Percentiles rank a stretch among this genome's conserved stretches.
Evolutionary conservation across 2,888 invertebrate species (phyloP).

Genomic region (Bembecia ichneumoniformis): DNA sequence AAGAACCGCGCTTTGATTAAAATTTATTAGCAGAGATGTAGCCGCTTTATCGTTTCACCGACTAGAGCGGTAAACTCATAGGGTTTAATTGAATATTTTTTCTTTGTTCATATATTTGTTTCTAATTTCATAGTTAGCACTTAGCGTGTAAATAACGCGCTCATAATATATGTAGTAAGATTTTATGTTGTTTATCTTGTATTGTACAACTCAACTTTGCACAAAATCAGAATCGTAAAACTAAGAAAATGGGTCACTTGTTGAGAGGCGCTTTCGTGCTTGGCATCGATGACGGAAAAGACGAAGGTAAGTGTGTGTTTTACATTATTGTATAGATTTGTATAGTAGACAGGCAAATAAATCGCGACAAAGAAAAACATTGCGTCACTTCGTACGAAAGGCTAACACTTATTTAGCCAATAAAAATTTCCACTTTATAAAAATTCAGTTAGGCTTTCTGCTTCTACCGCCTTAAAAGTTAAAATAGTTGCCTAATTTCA

Average conservation of each 20-base stretch:
- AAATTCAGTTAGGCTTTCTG: too few species aligned
- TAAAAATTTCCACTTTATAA: too few species aligned
- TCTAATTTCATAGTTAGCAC: slow-evolving; percentile 5
- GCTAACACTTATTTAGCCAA: too few species aligned
- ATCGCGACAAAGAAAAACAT: too few species aligned
- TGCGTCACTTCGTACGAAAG: too few species aligned
- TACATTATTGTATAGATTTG: too few species aligned
- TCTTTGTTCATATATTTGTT: slow-evolving; percentile 16
- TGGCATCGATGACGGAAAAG: slow-evolving; percentile 41
- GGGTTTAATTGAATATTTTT: slow-evolving; percentile 14
- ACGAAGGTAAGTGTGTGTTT: slow-evolving; percentile 32
- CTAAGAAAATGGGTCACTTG: slow-evolving; percentile 51
- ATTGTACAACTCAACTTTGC: slow-evolving; percentile 41
- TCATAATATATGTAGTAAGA: slow-evolving; percentile 31
- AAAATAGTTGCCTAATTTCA: too few species aligned
- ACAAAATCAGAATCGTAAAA: slow-evolving; percentile 57
- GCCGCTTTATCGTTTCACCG: slow-evolving; percentile 49
- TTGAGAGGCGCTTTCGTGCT: slow-evolving; percentile 54
- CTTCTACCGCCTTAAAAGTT: too few species aligned
- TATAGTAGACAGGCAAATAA: too few species aligned
- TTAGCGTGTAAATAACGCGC: not conserved
- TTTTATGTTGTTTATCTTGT: slow-evolving; percentile 21
- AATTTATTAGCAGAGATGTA: slow-evolving; percentile 55
- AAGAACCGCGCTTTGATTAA: slow-evolving; percentile 28
- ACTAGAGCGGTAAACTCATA: slow-evolving; percentile 52